Evolutionary conservation across 2,113 vertebrate genomes (phyloP), one percentile per base, ranked within the genome.

Genomic region (Bos indicus): DNA sequence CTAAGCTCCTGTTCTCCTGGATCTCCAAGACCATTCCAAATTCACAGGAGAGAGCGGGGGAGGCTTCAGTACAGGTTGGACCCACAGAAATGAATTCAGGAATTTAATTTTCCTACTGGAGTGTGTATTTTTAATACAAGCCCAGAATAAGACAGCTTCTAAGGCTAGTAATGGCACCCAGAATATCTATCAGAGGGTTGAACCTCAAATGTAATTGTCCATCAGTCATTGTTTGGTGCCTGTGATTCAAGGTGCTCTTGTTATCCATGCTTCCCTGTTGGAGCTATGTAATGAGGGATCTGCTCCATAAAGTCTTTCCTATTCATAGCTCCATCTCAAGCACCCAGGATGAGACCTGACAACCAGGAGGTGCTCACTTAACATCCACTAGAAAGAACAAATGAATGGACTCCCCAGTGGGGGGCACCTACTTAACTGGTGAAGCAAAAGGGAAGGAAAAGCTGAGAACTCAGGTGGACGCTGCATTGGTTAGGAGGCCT

Each of bases 221-320:
- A 2, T 7, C 16, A 19, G 1, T 54, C 7, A 13, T 28, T 17
- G 25, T 36, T 16, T 7, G 43, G 26, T 2, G 4, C 16, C 80
- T 21, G 16, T 6, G 7, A 15, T 15, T 15, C 7, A 25, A 54
- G 0, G 12, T 11, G 26, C 1, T 46, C 30, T 2, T 0, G 13
- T 10, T 0, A 60, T 1, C 11, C 59, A 30, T 21, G 6, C 43
- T 94, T 25, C 33, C 33, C 59, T 1, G 0, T 0, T 8, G 23
- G 43, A 51, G 60, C 33, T 82, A 1, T 0, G 1, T 8, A 15
- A 9, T 4, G 4, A n/a, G 12, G 36, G 64, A 19, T 4, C 2
- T 4, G 17, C 10, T 77, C 43, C 16, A 0, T 28, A 3, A 23
- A 16, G 23, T 3, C 28, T 7, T 87, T 81, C 81, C 36, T 25